Conservation (phyloP, 2,113 vertebrate species). For the Morone chrysops region DNA sequence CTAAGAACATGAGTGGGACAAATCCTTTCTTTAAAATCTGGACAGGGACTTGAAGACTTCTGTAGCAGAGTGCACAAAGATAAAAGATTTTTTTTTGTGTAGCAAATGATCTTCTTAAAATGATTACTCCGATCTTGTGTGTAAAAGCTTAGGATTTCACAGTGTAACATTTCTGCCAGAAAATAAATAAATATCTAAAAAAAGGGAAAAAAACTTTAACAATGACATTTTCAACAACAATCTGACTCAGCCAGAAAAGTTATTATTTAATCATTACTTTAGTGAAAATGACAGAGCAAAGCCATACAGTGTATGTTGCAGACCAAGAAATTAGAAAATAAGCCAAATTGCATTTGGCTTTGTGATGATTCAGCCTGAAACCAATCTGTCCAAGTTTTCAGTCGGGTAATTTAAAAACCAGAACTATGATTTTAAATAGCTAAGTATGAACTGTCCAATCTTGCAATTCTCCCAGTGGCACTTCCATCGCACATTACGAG, state of each 20-base stretch:
- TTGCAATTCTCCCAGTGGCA: background rate
- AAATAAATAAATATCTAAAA: constrained; percentile 23
- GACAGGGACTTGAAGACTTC: constrained; percentile 60
- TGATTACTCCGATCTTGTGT: constrained; percentile 43
- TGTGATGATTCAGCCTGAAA: constrained; percentile 61
- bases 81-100: constrained; percentile 45
- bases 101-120: constrained; percentile 65
- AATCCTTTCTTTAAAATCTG: constrained; percentile 73
- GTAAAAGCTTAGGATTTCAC: constrained; percentile 51
- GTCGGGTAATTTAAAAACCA: constrained; percentile 40
- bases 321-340: constrained; percentile 67
- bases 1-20: constrained; percentile 62
- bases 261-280: constrained; percentile 53
- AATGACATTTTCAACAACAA: constrained; percentile 55
- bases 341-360: constrained; percentile 66
- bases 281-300: constrained; percentile 51
- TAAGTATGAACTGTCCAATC: constrained; percentile 19
- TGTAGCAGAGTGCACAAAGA: constrained; percentile 41
- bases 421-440: constrained; percentile 52
- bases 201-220: constrained; percentile 35
- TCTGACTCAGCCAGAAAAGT: constrained; percentile 43
- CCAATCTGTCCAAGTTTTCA: constrained; percentile 56
- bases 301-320: constrained; percentile 44
- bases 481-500: constrained; percentile 7
- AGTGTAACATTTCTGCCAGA: constrained; percentile 13